Base-by-base conservation (phyloP, 2,888 invertebrate species). In the Thyatira batis region DNA sequence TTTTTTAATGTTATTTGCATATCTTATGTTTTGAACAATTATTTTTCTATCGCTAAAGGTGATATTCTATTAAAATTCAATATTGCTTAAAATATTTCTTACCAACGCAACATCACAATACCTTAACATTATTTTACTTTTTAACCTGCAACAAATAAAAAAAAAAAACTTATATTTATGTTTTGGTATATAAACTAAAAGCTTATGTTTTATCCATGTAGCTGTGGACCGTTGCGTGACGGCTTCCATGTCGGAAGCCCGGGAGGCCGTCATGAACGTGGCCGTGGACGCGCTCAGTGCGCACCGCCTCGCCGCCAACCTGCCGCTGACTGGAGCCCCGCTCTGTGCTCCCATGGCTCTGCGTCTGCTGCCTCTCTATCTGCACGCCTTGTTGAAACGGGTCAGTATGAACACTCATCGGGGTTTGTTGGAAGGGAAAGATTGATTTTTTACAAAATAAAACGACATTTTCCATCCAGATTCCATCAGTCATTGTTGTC, bases 231-330 rank as follows among this genome's bases (percentile, higher is more conserved):
- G 98, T 45, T 97, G 97, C 60, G 93, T 96, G 72, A 94, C 96
- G 44, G 95, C 97, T 23, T 97, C 96, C 49, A 92, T 99, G 78
- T 93, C 95, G 6, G 99, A 99, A 86, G 99, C 99, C 0, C 93
- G 98, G 44, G 99, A 99, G 84, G 99, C 99, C 10, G 94, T 99
- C 53, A 96, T 98, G 67, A 99, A 98, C 90, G 98, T 98, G 21
- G 97, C 96, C 0, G 95, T 98, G 55, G 99, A 99, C 92, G 95
- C 97, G 61, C 70, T 90, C 17, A 78, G 82, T 0, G 87, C 91
- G 25, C 85, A 86, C 76, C 76, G 83, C 0, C 81, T 92, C n/a
- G 78, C 91, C 33, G 93, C 94, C 81, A 95, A 95, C 89, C 84
- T 94, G 77, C 94, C 43, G 87, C 89, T 39, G 93, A 93, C 39